phyloP scores from a whole-genome alignment of 2,888 invertebrate genomes.

The Drosophila emarginata region DNA sequence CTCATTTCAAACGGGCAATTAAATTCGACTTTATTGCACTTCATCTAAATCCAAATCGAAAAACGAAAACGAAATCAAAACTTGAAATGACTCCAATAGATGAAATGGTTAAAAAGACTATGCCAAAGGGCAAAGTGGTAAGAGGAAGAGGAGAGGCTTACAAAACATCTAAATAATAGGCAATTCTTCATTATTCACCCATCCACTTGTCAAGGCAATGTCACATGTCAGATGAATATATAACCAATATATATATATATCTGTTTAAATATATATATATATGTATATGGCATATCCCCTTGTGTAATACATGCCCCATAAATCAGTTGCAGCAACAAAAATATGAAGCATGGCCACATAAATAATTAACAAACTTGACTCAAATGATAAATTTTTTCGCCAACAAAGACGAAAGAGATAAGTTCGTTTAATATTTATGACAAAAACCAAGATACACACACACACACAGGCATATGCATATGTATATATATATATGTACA shows the following conservation, averaged over 20 bases:
- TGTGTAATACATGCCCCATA: constrained; percentile 45
- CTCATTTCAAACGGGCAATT: constrained; percentile 77
- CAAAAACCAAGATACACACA: constrained; percentile 56
- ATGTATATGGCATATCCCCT: constrained; percentile 7
- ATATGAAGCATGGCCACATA: constrained; percentile 78
- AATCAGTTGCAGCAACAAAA: constrained; percentile 59
- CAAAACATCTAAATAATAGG: constrained; percentile 23
- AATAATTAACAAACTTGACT: constrained; percentile 82
- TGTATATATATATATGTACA: constrained; percentile 1
- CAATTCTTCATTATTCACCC: constrained; percentile 21
- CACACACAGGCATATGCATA: constrained; percentile 22
- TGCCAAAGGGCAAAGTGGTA: too few relatives aligned
- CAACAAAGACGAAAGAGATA: constrained; percentile 74
- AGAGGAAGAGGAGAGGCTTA: not conserved
- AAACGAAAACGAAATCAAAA: constrained; percentile 45
- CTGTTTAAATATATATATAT: not conserved
- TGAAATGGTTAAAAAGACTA: too few relatives aligned
- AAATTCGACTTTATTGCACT: constrained; percentile 80
- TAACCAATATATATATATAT: not conserved
- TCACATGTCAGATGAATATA: constrained; percentile 30
- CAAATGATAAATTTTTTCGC: constrained; percentile 77
- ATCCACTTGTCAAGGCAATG: constrained; percentile 34
- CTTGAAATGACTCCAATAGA: not conserved
- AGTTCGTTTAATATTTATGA: constrained; percentile 83
- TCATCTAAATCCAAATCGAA: constrained; percentile 43